Base-by-base conservation (phyloP, 2,888 invertebrate genomes). In the Gasteruption jaculator region DNA sequence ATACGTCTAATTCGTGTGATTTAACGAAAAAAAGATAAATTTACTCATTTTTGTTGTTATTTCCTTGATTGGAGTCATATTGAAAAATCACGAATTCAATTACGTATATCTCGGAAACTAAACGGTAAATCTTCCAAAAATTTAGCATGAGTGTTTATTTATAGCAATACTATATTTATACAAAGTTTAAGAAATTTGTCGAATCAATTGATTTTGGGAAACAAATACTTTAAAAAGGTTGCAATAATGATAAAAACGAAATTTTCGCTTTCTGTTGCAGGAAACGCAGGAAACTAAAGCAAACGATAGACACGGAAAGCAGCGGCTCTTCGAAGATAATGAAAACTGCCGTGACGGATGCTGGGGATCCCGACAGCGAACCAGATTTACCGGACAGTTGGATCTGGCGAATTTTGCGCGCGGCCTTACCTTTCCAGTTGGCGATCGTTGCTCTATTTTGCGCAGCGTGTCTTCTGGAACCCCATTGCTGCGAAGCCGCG, bases 341-440 rank as follows among this genome's bases (percentile, higher is more conserved):
- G n/a, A 58, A 50, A 11, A 49, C 47, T 43, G 78, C 68, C 56
- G 79, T 76, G 47, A 78, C 76, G 1, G 75, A 74, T 5, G 68
- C 75, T 5, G 78, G 77, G 7, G 80, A 81, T 54, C 63, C 65
- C 1, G 69, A 68, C 16, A 58, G 50, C 41, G 69, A 71, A 24
- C 79, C 81, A 1, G 77, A 74, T 50, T 75, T 76, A 50, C 74
- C 77, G 63, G 78, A 48, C 26, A 75, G 73, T 54, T 84, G 85
- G 82, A 74, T 86, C 47, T 85, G 83, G 82, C 78, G 87, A 27
- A 79, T 84, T 25, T 74, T 84, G 37, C 74, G 79, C 50, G 78
- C 82, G n/a, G 81, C 86, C n/a, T 68, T 87, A 48, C 86, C 87
- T 37, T 83, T 88, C 60, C 87, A 87, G 57, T 68, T 87, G 52